Percentiles rank a stretch among this genome's conserved stretches.
Conservation (phyloP, 2,888 invertebrate species). For the Pteria penguin region DNA sequence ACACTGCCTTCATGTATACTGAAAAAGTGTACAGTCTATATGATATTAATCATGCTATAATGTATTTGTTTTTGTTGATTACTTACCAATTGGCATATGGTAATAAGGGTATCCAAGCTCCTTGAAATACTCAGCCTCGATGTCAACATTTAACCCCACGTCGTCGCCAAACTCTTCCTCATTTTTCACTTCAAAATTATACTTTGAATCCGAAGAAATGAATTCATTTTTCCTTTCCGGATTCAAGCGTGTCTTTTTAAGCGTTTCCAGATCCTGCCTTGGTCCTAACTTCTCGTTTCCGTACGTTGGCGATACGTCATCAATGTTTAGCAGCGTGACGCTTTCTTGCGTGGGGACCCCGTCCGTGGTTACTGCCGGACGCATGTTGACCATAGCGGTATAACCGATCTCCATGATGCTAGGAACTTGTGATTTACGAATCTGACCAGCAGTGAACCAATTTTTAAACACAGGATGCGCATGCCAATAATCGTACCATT, state of each 20-base stretch:
- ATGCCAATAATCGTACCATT: conserved; percentile 71
- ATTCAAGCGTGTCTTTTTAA: conserved; percentile 58
- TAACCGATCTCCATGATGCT: conserved; percentile 62
- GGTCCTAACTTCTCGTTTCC: conserved; percentile 52
- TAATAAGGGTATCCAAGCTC: conserved; percentile 61
- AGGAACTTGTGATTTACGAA: conserved; percentile 63
- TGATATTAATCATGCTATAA: too few species aligned
- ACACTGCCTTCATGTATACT: too few species aligned
- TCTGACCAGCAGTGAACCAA: conserved; percentile 71
- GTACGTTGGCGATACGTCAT: conserved; percentile 66
- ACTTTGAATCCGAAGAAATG: conserved; percentile 55
- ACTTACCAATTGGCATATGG: conserved; percentile 68
- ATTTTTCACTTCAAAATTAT: conserved; percentile 68
- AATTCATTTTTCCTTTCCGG: conserved; percentile 56
- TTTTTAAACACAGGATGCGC: conserved; percentile 70
- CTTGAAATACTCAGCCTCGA: conserved; percentile 56
- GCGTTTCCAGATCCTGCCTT: conserved; percentile 56
- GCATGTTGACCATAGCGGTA: conserved; percentile 66
- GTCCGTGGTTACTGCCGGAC: conserved; percentile 59
- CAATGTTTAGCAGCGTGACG: conserved; percentile 69
- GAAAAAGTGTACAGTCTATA: too few species aligned
- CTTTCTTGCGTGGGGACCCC: conserved; percentile 68
- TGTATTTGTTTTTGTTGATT: too few species aligned
- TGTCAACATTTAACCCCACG: conserved; percentile 70
- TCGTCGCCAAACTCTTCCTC: conserved; percentile 72